These are phyloP conservation scores for Donacobius atricapilla DNA, from an alignment of 2,113 vertebrate genomes.

Conservation along the genomic window DNA sequence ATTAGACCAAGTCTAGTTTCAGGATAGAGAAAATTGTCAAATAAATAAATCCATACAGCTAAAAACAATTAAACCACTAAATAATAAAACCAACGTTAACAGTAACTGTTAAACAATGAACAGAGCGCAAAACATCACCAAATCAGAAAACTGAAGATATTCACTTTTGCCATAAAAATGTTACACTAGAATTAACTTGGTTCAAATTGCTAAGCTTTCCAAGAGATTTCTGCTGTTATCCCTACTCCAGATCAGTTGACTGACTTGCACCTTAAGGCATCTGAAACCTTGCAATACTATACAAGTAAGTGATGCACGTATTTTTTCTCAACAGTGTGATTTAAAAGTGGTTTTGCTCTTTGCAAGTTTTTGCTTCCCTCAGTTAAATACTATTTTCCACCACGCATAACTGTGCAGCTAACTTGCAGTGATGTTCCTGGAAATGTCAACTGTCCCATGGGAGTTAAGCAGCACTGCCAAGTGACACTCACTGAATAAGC, in stretches of 20 bases:
- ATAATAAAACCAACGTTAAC: background rate
- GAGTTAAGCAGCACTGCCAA: background rate
- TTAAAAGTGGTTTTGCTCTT: background rate
- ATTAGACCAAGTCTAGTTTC: background rate
- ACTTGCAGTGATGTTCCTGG: background rate
- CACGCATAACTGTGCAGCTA: background rate
- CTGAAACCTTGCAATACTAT: background rate
- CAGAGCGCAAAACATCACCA: background rate
- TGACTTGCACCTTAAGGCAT: background rate
- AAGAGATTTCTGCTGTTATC: background rate
- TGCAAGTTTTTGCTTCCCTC: background rate
- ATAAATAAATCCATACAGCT: constrained; percentile 43
- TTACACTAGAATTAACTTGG: background rate
- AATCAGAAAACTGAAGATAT: background rate
- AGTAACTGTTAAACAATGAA: background rate
- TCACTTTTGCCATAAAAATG: background rate
- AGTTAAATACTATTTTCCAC: background rate
- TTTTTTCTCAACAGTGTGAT: background rate
- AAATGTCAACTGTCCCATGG: background rate
- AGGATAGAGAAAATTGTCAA: constrained; percentile 8
- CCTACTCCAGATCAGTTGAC: background rate
- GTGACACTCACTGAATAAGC: background rate
- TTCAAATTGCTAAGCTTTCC: background rate
- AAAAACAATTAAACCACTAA: background rate
- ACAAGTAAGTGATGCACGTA: background rate